A percentile compares a stretch with the other conserved stretches of the same genome.
Conservation (phyloP, 1,140 invertebrate species). For the Lysiphlebus fabarum region DNA sequence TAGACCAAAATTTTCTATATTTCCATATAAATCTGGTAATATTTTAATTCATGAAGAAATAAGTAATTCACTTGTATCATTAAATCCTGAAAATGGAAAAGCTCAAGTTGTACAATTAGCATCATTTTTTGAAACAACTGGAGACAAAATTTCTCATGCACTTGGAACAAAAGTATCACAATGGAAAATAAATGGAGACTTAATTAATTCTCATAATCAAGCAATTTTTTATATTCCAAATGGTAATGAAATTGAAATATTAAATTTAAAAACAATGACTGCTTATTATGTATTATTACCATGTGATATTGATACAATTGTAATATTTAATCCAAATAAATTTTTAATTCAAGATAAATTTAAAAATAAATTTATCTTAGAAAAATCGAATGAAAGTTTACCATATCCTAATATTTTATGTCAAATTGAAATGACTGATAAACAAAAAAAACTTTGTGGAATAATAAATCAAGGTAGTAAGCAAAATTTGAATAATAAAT, state of each 20-base stretch:
- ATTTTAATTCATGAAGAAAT: slow-evolving; percentile 10
- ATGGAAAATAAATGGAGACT: slow-evolving; percentile 43
- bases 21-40: slow-evolving; percentile 31
- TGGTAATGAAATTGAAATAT: slow-evolving; percentile 43
- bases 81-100: slow-evolving; percentile 37
- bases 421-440: slow-evolving; percentile 37
- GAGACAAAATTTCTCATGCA: slow-evolving; percentile 39
- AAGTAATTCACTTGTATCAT: slow-evolving; percentile 40
- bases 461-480: slow-evolving; percentile 29
- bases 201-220: slow-evolving; percentile 37
- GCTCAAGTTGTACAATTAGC: slow-evolving; percentile 36
- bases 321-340: slow-evolving; percentile 39
- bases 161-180: slow-evolving; percentile 32
- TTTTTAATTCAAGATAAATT: slow-evolving; percentile 46
- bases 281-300: slow-evolving; percentile 44
- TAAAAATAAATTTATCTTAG: slow-evolving; percentile 40
- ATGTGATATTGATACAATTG: slow-evolving; percentile 44
- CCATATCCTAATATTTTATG: slow-evolving; percentile 46
- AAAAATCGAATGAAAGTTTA: slow-evolving; percentile 32
- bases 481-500: slow-evolving; percentile 22
- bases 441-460: slow-evolving; percentile 27
- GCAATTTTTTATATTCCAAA: slow-evolving; percentile 39
- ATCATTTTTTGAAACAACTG: slow-evolving; percentile 42
- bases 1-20: slow-evolving; percentile 36
- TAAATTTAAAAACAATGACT: slow-evolving; percentile 46